These are phyloP conservation scores for Dicaeum eximium DNA, from an alignment of 2,113 vertebrate species.

Conservation along the genomic window DNA sequence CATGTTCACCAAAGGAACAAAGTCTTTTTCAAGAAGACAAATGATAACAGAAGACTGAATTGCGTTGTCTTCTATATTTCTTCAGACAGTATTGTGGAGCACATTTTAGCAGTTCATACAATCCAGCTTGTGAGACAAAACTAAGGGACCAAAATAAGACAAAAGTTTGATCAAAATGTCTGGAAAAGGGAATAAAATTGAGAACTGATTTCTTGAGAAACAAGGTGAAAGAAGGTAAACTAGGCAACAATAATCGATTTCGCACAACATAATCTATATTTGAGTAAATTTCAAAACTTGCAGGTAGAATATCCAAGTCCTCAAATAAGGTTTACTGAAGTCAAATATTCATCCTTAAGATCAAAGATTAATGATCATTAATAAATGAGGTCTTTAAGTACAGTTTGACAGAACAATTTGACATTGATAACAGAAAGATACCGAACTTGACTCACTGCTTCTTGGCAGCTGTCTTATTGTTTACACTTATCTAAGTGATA, in stretches of 20 bases:
- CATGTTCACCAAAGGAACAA: neutral
- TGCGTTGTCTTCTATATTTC: neutral
- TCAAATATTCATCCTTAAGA: neutral
- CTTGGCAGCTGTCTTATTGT: neutral
- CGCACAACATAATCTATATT: rapidly evolving
- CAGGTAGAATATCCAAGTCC: neutral
- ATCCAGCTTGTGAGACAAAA: neutral
- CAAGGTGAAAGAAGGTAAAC: neutral
- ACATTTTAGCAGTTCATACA: neutral
- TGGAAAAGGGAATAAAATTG: neutral
- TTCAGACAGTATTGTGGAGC: neutral
- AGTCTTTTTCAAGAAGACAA: neutral
- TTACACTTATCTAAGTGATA: neutral
- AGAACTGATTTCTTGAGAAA: neutral
- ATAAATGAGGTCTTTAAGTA: neutral
- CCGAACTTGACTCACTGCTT: neutral
- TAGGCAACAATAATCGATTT: neutral
- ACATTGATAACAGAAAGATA: neutral
- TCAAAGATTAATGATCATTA: neutral
- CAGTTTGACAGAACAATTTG: neutral
- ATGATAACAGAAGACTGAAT: neutral
- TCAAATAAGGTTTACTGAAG: neutral
- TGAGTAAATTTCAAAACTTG: neutral
- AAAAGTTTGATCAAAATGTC: neutral
- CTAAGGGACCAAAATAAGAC: neutral